These are phyloP conservation scores for Netelia fuscicornis DNA, from an alignment of 2,888 invertebrate genomes.

Conservation along the genomic window DNA sequence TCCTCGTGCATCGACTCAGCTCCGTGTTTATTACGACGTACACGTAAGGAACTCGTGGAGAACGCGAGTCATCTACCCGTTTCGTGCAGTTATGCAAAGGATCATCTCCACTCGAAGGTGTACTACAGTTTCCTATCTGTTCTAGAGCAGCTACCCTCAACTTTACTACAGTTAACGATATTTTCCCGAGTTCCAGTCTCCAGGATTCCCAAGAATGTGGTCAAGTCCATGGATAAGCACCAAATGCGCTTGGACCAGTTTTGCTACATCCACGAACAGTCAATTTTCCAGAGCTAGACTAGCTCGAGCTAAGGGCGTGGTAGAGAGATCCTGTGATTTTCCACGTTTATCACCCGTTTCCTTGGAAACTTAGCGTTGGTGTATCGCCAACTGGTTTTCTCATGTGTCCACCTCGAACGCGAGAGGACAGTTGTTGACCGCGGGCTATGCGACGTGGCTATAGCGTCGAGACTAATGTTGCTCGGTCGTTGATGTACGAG, in stretches of 20 bases:
- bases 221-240: too few species aligned
- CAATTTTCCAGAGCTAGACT: too few species aligned
- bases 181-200: too few species aligned
- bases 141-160: too few species aligned
- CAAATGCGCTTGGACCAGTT: too few species aligned
- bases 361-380: conserved; percentile 1
- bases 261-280: too few species aligned
- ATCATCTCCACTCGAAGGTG: conserved; percentile 10
- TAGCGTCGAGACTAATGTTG: conserved; percentile 65
- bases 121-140: conserved; percentile 24
- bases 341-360: neutral
- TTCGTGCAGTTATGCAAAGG: conserved; percentile 40
- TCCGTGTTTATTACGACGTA: too few species aligned
- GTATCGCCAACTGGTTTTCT: conserved; percentile 8
- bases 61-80: conserved; percentile 24
- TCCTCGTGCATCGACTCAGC: too few species aligned
- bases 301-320: too few species aligned
- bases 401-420: conserved; percentile 7
- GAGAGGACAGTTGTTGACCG: conserved; percentile 58
- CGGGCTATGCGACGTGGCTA: conserved; percentile 12
- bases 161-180: too few species aligned
- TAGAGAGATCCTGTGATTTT: neutral
- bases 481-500: conserved; percentile 59
- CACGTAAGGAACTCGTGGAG: too few species aligned
- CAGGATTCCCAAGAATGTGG: too few species aligned